phyloP scores from a whole-genome alignment of 2,797 vertebrate species.

The Anguilla obscura region DNA sequence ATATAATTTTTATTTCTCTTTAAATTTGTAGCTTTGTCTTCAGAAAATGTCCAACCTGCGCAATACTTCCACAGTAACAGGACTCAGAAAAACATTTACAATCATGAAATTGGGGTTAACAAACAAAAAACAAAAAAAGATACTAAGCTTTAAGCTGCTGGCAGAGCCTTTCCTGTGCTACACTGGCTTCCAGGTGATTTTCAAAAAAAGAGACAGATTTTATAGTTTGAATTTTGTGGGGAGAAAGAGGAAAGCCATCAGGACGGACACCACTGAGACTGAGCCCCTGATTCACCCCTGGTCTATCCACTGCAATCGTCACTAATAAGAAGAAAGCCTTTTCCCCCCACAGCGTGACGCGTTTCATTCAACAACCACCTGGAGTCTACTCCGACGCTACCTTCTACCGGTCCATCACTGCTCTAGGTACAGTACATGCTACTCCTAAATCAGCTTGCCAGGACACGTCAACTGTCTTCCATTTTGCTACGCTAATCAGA shows the following conservation, averaged over 20 bases:
- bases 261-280: slow-evolving; percentile 51
- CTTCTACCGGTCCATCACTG: not conserved
- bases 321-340: slow-evolving; percentile 44
- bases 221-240: not conserved
- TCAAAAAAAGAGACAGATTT: not conserved
- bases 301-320: slow-evolving; percentile 47
- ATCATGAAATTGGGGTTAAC: not conserved
- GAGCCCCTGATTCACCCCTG: slow-evolving; percentile 56
- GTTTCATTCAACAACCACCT: slow-evolving; percentile 45
- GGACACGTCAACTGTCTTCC: not conserved
- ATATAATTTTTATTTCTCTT: not conserved
- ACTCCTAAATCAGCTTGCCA: not conserved
- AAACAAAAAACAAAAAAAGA: not conserved
- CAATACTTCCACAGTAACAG: not conserved
- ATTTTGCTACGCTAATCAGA: not conserved
- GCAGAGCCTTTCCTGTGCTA: not conserved
- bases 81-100: not conserved
- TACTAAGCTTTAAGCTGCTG: not conserved
- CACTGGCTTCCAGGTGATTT: not conserved
- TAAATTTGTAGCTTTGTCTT: not conserved
- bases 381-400: slow-evolving; percentile 13
- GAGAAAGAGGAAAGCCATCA: slow-evolving; percentile 37
- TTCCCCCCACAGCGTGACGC: slow-evolving; percentile 38
- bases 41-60: not conserved
- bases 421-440: not conserved